Base-by-base conservation (phyloP, 2,888 invertebrate species). In the Piscicola geometra region DNA sequence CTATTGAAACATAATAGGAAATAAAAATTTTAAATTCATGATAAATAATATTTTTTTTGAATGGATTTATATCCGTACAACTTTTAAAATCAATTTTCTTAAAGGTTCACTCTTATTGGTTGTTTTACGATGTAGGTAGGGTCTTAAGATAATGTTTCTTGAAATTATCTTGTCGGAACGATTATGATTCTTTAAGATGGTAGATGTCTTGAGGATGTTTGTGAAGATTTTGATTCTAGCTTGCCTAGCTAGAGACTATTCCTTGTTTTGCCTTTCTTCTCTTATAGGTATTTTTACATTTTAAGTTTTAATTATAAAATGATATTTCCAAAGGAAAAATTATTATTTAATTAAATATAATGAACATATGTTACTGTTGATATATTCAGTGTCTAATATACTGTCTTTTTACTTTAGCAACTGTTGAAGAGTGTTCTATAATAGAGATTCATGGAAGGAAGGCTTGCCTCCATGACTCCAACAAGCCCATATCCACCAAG, bases 341-440 rank as follows among this genome's bases (percentile, higher is more conserved):
- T 56, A 9, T 5, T 15, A 56, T 25, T 56, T 56, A 25, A 25
- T 25, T 25, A 21, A 5, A 3, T 56, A 18, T 56, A 9, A 56
- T 56, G 60, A 5, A 21, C 60, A 56, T 56, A 56, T n/a, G 60
- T 56, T 56, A 25, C 60, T 3, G 3, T 56, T 56, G 25, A n/a
- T 15, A 15, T 41, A 9, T 56, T 5, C 15, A 41, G 41, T 41
- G 41, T 5, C 60, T 25, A 56, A 25, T 56, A 5, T 18, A 56
- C 60, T 18, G 9, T 21, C n/a, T 67, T 32, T 32, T n/a, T 5
- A n/a, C 2, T 72, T 3, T 30, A 73, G 73, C 73, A 33, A 73
- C 73, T 0, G 15, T 56, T 9, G 73, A 73, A 60, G 73, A 73
- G 52, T 73, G 73, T 73, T 64, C 41, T 15, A 15, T 73, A 0